Evolutionary conservation across 2,888 invertebrate genomes (phyloP), one percentile per base, ranked within the genome.

Genomic region (Drosophila lacicola): DNA sequence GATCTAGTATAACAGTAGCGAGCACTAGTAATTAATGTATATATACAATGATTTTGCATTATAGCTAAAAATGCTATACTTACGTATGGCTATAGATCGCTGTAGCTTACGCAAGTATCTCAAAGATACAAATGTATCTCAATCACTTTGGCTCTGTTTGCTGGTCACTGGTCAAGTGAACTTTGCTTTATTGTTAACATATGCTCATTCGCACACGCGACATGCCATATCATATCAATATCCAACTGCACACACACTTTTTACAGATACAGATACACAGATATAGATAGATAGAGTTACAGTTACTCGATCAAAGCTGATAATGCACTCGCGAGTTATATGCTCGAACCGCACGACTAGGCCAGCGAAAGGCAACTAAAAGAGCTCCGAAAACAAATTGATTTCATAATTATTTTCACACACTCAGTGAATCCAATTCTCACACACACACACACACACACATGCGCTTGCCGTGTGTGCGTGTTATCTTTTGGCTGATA

Each of bases 391-490:
- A 55, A 50, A 50, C 39, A 21, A 9, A 29, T 67, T 70, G 65
- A 86, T 86, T 86, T 84, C 83, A 84, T 88, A 88, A 88, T 67
- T 63, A 61, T 70, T 76, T 50, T 42, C 76, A 65, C 57, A 64
- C 57, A 64, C 63, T 21, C 57, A 47, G 44, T 50, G 39, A 50
- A 47, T 45, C 44, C 14, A 25, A 50, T 64, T 57, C 54, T 42
- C 62, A 25, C 57, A 14, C 62, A n/a, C 39, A 42, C 36, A 29
- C 36, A 29, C 17, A 17, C 17, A 17, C 17, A 17, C 33, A 29
- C 25, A 13, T 44, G 54, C 49, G 50, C 39, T 44, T 36, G 14
- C 33, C 42, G 17, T 42, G 33, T 57, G 39, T 58, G 42, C 36
- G 34, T 66, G 69, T 89, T 84, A 89, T 84, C 83, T 29, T 29